Percentiles rank a stretch among this genome's conserved stretches.
Evolutionary conservation across 2,113 vertebrate species (phyloP).

Genomic region (Bubo blakistoni): DNA sequence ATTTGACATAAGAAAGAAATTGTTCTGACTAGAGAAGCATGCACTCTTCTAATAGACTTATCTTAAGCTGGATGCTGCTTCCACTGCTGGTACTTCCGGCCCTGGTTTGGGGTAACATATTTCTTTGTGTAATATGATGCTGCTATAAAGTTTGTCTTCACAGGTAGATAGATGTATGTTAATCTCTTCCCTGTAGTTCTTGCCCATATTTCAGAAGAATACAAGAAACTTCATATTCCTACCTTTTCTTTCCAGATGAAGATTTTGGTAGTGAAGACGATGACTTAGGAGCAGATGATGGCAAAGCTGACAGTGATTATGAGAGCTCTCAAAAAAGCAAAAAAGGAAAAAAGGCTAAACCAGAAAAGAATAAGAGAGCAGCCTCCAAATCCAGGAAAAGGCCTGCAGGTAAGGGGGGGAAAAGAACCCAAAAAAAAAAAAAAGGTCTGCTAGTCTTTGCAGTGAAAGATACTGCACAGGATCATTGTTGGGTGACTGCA

Average conservation of each 20-base stretch:
- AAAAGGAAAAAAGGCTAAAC: constrained; percentile 84
- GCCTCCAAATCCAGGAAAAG: constrained; percentile 84
- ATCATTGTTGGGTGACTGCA: not conserved
- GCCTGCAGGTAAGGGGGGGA: constrained; percentile 73
- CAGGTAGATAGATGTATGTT: not conserved
- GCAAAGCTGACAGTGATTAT: constrained; percentile 84
- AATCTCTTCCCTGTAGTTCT: not conserved
- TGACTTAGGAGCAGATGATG: constrained; percentile 75
- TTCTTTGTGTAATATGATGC: not conserved
- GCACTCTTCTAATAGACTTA: not conserved
- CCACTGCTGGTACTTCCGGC: not conserved
- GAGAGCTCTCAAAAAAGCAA: constrained; percentile 85
- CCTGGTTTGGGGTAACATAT: not conserved
- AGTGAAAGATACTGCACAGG: not conserved
- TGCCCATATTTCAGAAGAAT: not conserved
- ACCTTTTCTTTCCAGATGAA: constrained; percentile 65
- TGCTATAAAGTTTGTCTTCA: not conserved
- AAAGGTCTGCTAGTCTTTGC: not conserved
- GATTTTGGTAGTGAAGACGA: constrained; percentile 87
- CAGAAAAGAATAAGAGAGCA: constrained; percentile 80
- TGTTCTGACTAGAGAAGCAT: not conserved
- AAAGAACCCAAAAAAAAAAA: too few species aligned
- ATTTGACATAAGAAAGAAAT: not conserved
- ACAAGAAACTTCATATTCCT: not conserved
- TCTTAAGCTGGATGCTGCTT: not conserved